phyloP scores from a whole-genome alignment of 1,140 invertebrate genomes.

The Popillia japonica region DNA sequence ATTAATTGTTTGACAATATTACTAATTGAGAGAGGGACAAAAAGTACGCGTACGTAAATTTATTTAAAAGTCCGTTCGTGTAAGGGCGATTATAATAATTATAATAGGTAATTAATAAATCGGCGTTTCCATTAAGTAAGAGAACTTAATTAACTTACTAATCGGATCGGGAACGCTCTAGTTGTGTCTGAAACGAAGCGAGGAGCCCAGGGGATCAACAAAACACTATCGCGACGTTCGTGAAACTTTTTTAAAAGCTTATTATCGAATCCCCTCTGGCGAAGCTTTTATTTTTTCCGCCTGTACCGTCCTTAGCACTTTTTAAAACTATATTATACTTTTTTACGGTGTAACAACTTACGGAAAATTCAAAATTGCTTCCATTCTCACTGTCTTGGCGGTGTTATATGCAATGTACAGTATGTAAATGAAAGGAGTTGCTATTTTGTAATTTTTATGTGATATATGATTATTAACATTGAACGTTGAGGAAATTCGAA shows the following conservation, averaged over 20 bases:
- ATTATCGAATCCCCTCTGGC: conserved; percentile 58
- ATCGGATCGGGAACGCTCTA: conserved; percentile 53
- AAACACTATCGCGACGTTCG: conserved; percentile 56
- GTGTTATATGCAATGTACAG: background rate
- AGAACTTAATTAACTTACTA: conserved; percentile 61
- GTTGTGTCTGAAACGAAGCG: conserved; percentile 36
- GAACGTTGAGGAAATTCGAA: no score
- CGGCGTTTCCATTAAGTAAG: conserved; percentile 59
- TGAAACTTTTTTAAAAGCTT: conserved; percentile 60
- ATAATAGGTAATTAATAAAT: conserved; percentile 61
- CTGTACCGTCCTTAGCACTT: conserved; percentile 56
- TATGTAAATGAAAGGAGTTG: background rate
- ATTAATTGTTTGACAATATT: no score
- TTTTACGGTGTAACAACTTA: background rate
- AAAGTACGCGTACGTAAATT: no score
- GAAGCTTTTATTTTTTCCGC: conserved; percentile 50
- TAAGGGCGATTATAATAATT: conserved; percentile 40
- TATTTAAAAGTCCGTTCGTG: background rate
- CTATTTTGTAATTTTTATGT: background rate
- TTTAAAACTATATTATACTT: conserved; percentile 58
- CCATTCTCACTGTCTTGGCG: background rate
- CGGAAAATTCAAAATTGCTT: conserved; percentile 27
- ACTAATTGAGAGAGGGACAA: no score
- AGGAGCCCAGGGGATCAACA: conserved; percentile 54
- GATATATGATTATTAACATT: no score